These are phyloP conservation scores for Vannuccia rotundouncinata DNA, from an alignment of 2,888 invertebrate species.

Conservation along the genomic window DNA sequence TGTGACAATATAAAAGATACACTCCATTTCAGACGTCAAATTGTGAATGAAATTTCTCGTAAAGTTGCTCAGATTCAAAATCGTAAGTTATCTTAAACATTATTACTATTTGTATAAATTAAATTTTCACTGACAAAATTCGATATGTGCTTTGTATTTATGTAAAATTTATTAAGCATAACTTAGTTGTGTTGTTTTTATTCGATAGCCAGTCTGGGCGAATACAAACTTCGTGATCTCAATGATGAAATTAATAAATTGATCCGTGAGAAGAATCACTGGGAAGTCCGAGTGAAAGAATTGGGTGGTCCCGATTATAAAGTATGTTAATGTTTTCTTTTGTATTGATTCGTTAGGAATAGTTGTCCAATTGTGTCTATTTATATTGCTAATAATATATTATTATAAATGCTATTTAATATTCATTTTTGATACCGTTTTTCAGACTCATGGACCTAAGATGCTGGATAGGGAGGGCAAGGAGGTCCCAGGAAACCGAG, in stretches of 20 bases:
- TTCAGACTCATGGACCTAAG: slow-evolving; percentile 72
- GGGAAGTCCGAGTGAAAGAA: slow-evolving; percentile 92
- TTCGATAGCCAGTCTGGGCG: slow-evolving; percentile 81
- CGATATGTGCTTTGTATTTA: neutral
- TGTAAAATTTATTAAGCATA: neutral
- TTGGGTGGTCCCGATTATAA: slow-evolving; percentile 80
- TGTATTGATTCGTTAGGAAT: no score
- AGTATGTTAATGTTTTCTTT: slow-evolving; percentile 43
- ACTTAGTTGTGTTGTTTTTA: slow-evolving; percentile 29
- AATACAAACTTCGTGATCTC: slow-evolving; percentile 90
- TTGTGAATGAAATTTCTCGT: slow-evolving; percentile 90
- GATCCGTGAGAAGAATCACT: slow-evolving; percentile 86
- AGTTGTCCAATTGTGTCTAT: no score
- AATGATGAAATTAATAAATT: slow-evolving; percentile 99
- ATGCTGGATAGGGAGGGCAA: slow-evolving; percentile 62
- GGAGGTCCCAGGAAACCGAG: slow-evolving; percentile 92
- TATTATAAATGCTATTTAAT: no score
- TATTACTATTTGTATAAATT: no score
- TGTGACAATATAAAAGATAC: slow-evolving; percentile 83
- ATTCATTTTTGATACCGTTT: neutral
- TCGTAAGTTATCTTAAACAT: neutral
- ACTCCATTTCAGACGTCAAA: slow-evolving; percentile 91
- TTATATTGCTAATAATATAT: no score
- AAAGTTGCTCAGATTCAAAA: slow-evolving; percentile 94
- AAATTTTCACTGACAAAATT: no score